Base-by-base conservation (phyloP, 1,140 invertebrate genomes). In the Acromyrmex heyeri region DNA sequence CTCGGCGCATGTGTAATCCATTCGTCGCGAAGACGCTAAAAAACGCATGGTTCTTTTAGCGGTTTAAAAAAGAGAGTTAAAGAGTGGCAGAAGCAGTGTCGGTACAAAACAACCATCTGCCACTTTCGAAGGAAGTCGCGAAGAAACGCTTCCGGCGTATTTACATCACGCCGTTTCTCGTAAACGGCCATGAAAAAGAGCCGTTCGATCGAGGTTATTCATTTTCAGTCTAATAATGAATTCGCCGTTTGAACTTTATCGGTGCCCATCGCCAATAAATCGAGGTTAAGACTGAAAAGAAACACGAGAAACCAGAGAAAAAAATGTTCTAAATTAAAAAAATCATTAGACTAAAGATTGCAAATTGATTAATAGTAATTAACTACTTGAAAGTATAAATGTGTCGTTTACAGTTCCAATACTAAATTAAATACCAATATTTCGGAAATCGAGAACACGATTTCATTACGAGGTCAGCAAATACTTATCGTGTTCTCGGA, bases 21-120 rank as follows among this genome's bases (percentile, higher is more conserved):
- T 82, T 82, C 61, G 55, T 12, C 24, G 18, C 50, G 12, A 82
- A 48, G 67, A 12, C 53, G 34, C 24, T 38, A 57, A 44, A 44
- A 79, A 81, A 55, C 34, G 21, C 24, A 21, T 44, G 38, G 53
- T 38, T 57, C 50, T 72, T 48, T 48, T 21, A 44, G 10, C 2
- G 53, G 1, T 24, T 12, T 59, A 10, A 27, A 44, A 48, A 82
- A 59, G 44, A n/a, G 55, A 73, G 79, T 50, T 61, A 21, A 82
- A 82, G 21, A 8, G 18, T 44, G 34, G 24, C 18, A 73, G 27
- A 34, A 24, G 18, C 38, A 48, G 7, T 21, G 34, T 59, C 14
- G 53, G 24, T 72, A 21, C 38, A 61, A 59, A 82, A 82, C 55
- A 73, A 59, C 67, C 79, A 82, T 82, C 79, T 82, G 79, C 67